Conservation (phyloP, 2,888 invertebrate genomes). For the Eupithecia insigniata region DNA sequence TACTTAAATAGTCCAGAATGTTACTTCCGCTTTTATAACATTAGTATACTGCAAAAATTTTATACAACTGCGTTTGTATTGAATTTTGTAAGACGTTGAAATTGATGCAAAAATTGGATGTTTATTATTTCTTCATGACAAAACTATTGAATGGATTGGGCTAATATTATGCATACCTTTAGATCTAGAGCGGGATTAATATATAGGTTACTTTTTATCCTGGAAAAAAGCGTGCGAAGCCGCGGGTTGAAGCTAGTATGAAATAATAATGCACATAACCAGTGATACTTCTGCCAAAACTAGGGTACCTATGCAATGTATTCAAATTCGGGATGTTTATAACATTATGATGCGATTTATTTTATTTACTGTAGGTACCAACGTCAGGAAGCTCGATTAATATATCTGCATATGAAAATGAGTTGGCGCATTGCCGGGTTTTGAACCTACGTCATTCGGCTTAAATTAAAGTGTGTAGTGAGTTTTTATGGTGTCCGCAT, state of each 20-base stretch:
- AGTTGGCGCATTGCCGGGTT: conserved; percentile 8
- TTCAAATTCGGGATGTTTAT: background rate
- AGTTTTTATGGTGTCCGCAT: background rate
- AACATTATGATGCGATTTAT: background rate
- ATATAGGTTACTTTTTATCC: background rate
- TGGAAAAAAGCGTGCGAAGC: background rate
- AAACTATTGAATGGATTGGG: background rate
- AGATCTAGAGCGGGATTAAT: background rate
- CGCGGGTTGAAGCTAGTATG: background rate
- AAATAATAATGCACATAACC: background rate
- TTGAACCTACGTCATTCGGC: background rate
- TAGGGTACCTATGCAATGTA: background rate
- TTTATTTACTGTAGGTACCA: background rate
- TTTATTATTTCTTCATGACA: background rate
- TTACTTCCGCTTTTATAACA: background rate
- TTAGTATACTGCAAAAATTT: too few relatives aligned
- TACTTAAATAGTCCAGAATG: background rate
- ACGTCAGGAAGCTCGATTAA: background rate
- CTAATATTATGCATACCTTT: background rate
- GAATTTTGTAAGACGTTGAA: too few relatives aligned
- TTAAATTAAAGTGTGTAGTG: background rate
- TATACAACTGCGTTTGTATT: too few relatives aligned
- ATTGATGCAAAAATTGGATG: background rate
- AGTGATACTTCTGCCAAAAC: background rate
- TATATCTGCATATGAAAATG: background rate